Conservation (phyloP, 1,140 invertebrate genomes). For the Bombus impatiens region DNA sequence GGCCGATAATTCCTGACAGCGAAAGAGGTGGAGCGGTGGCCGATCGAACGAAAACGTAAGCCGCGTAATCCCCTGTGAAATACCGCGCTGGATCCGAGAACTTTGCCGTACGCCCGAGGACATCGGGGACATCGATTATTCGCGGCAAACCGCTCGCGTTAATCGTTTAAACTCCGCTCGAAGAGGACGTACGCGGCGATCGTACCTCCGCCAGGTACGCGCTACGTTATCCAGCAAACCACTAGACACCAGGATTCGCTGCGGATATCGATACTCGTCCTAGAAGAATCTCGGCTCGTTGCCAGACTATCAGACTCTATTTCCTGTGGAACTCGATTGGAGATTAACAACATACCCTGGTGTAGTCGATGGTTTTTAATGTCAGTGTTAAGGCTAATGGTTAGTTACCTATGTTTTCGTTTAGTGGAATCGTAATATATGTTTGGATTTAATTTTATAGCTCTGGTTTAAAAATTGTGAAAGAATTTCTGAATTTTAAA, state of each 20-base stretch:
- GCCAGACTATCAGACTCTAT: slow-evolving; percentile 7
- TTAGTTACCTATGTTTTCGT: not conserved
- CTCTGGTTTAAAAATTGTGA: too few species aligned
- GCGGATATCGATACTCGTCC: slow-evolving; percentile 50
- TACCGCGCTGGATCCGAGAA: slow-evolving; percentile 76
- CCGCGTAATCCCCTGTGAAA: slow-evolving; percentile 77
- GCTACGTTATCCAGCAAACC: slow-evolving; percentile 63
- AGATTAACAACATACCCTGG: not conserved
- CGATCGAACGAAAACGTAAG: slow-evolving; percentile 77
- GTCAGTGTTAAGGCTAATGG: not conserved
- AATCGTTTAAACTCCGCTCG: slow-evolving; percentile 74
- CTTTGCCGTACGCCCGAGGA: slow-evolving; percentile 69
- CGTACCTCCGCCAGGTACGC: slow-evolving; percentile 50
- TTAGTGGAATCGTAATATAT: not conserved
- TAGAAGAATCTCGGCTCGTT: slow-evolving; percentile 39
- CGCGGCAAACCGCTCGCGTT: slow-evolving; percentile 75
- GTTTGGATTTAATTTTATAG: not conserved
- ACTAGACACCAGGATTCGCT: slow-evolving; percentile 39
- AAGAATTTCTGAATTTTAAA: too few species aligned
- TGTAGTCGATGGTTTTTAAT: not conserved
- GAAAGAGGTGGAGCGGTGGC: slow-evolving; percentile 38
- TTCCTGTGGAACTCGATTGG: not conserved
- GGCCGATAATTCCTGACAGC: slow-evolving; percentile 61
- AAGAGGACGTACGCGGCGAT: slow-evolving; percentile 44
- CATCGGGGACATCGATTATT: slow-evolving; percentile 77